Evolutionary conservation across 2,113 vertebrate genomes (phyloP), one percentile per base, ranked within the genome.

Genomic region (Ceratotherium simum): DNA sequence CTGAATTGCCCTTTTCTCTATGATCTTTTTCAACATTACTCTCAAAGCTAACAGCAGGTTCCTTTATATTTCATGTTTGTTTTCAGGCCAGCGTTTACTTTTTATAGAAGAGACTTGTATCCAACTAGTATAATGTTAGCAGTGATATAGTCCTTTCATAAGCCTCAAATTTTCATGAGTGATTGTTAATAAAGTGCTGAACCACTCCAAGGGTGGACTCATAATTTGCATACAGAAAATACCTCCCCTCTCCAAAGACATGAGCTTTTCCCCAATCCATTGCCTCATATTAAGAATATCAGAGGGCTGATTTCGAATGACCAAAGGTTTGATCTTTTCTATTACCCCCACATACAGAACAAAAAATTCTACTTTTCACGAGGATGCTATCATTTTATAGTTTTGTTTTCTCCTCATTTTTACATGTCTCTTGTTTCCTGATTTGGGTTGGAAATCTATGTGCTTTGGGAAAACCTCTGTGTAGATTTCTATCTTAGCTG

Each of bases 401-500:
- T 13, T 93, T 33, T 33, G 0, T 75, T 93, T 95, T 80, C 17
- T 90, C 89, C 92, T 70, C 21, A 51, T 67, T 95, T 93, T 80
- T 11, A 64, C 33, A 31, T n/a, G 29, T 36, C 33, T 78, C 39
- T 91, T 91, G 23, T 91, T 92, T 95, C 82, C 70, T 91, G 65
- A 88, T 85, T 81, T 82, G 78, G 17, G 42, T 65, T 96, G 67
- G 58, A 88, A 87, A 86, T 72, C 48, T 27, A 0, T 73, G 14
- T 56, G 16, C 29, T 90, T 73, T 62, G 2, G 31, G 56, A 46
- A 94, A 78, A 80, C 3, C 14, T 64, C 54, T 96, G 54, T 62
- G 90, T 94, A 88, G 20, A 73, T 67, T 96, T 94, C 27, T 36
- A 42, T 78, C 56, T 90, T 75, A 48, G 62, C 62, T 83, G 29